Evolutionary conservation across 1,140 invertebrate species (phyloP).

Genomic region (Cyphomyrmex costatus): DNA sequence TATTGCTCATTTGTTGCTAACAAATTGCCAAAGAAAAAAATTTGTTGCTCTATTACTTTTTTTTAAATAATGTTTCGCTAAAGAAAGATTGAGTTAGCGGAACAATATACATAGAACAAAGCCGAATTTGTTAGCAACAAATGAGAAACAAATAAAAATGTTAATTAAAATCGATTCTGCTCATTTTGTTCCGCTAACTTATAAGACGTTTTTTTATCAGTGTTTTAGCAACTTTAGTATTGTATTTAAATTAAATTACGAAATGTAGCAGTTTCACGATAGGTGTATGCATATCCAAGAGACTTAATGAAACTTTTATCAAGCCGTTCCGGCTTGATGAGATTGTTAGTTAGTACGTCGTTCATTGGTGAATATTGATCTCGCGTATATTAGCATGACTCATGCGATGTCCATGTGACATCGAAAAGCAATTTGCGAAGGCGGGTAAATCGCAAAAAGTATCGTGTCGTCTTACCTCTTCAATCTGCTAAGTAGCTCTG

Average conservation of each 20-base stretch:
- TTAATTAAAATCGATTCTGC: no score
- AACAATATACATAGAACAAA: no score
- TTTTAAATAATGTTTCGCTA: no score
- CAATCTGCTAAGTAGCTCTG: slow-evolving; percentile 54
- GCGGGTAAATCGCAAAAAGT: slow-evolving; percentile 43
- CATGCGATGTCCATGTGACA: slow-evolving; percentile 39
- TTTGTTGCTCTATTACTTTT: no score
- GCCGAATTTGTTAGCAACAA: no score
- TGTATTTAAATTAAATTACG: not conserved
- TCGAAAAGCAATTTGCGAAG: slow-evolving; percentile 61
- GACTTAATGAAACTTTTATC: slow-evolving; percentile 45
- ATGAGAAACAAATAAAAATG: no score
- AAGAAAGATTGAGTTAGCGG: no score
- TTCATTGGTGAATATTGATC: slow-evolving; percentile 50
- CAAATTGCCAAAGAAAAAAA: no score
- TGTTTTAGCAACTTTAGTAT: not conserved
- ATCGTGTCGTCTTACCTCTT: slow-evolving; percentile 30
- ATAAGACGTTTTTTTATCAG: no score
- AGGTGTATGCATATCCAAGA: slow-evolving; percentile 1
- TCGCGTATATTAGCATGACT: slow-evolving; percentile 47
- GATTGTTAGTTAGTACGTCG: slow-evolving; percentile 23
- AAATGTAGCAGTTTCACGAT: not conserved
- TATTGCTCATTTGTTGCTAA: no score
- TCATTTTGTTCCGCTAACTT: no score
- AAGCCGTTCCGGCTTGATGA: slow-evolving; percentile 14